Evolutionary conservation across 2,888 invertebrate genomes (phyloP).

Genomic region (Sesia bembeciformis): DNA sequence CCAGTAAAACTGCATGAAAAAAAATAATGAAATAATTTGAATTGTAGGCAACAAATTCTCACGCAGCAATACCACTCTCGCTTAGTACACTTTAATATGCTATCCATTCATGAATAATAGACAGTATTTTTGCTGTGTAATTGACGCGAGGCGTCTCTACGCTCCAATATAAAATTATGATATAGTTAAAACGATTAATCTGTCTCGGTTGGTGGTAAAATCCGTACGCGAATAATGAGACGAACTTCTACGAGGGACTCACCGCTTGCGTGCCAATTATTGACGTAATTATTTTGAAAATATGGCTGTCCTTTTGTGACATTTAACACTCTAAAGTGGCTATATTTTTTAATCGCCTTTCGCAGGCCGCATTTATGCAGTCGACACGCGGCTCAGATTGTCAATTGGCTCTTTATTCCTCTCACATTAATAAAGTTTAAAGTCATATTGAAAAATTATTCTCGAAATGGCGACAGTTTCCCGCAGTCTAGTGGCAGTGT

Average conservation of each 20-base stretch:
- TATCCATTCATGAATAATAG: slow-evolving; percentile 46
- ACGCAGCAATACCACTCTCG: not conserved
- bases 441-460: slow-evolving; percentile 11
- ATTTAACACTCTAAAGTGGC: slow-evolving; percentile 56
- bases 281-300: slow-evolving; percentile 72
- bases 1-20: not conserved
- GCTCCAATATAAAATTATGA: slow-evolving; percentile 59
- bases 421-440: slow-evolving; percentile 23
- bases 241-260: slow-evolving; percentile 40
- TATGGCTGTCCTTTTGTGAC: slow-evolving; percentile 60
- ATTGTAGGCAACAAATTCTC: not conserved
- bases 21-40: not conserved
- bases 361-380: slow-evolving; percentile 37
- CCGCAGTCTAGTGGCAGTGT: not conserved
- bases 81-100: not conserved
- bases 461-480: slow-evolving; percentile 3
- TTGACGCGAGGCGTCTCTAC: slow-evolving; percentile 53
- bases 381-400: slow-evolving; percentile 40
- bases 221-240: slow-evolving; percentile 60
- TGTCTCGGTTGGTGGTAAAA: slow-evolving; percentile 69
- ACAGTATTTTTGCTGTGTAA: slow-evolving; percentile 61
- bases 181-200: slow-evolving; percentile 70
- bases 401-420: slow-evolving; percentile 53
- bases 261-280: slow-evolving; percentile 67
- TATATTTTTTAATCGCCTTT: slow-evolving; percentile 56